These are phyloP conservation scores for Trichomalopsis sarcophagae DNA, from an alignment of 1,140 invertebrate genomes.

Conservation along the genomic window DNA sequence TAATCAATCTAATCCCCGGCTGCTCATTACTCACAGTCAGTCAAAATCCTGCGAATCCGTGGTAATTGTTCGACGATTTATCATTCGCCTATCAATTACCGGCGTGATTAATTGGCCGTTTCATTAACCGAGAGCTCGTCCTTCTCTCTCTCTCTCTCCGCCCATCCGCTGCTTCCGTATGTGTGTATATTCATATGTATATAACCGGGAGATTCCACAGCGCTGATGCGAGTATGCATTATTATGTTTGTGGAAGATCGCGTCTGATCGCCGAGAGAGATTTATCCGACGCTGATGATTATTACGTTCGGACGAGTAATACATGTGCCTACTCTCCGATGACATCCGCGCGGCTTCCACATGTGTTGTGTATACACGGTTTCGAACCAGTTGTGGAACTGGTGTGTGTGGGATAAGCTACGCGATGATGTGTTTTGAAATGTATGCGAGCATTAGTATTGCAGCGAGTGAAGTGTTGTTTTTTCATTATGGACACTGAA, in stretches of 20 bases:
- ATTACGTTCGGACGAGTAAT: slow-evolving; percentile 4
- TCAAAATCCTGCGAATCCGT: slow-evolving; percentile 34
- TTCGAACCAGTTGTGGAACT: no score
- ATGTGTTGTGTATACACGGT: background rate
- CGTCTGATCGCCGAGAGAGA: background rate
- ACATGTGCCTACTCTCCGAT: background rate
- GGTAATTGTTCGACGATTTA: slow-evolving; percentile 34
- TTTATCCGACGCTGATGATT: background rate
- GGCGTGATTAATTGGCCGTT: slow-evolving; percentile 41
- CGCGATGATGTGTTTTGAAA: background rate
- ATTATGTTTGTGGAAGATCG: background rate
- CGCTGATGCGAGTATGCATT: background rate
- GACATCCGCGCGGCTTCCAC: background rate
- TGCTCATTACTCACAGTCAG: slow-evolving; percentile 41
- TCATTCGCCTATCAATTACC: slow-evolving; percentile 47
- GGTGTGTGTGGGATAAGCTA: background rate
- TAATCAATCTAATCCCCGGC: slow-evolving; percentile 38
- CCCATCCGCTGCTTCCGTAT: slow-evolving; percentile 21
- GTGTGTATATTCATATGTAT: slow-evolving; percentile 5
- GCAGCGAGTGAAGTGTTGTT: no score
- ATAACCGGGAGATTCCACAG: background rate
- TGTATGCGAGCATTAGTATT: background rate
- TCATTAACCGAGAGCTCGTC: slow-evolving; percentile 11
- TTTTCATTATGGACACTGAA: no score
- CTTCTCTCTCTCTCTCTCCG: background rate